Evolutionary conservation across 1,140 invertebrate species (phyloP).

Genomic region (Leptopilina boulardi): DNA sequence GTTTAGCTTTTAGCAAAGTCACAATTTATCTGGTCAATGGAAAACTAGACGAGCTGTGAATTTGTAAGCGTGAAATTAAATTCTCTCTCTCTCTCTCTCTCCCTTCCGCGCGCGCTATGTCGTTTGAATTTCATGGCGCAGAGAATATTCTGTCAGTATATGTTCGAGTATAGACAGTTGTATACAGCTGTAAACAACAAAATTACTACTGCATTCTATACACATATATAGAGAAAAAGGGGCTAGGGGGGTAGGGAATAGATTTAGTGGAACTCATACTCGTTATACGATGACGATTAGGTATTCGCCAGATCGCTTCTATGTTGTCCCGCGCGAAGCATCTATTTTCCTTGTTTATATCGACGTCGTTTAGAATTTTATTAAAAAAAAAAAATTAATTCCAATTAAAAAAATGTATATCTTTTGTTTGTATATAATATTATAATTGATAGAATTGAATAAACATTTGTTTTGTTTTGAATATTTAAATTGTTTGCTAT

Average conservation of each 20-base stretch:
- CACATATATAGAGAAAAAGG: too few relatives aligned
- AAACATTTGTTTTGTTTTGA: too few relatives aligned
- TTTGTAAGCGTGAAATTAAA: slow-evolving; percentile 27
- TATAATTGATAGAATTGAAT: too few relatives aligned
- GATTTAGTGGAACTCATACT: slow-evolving; percentile 9
- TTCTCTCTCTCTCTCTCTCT: too few relatives aligned
- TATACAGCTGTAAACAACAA: slow-evolving; percentile 16
- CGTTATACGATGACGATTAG: slow-evolving; percentile 7
- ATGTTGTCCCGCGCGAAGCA: neutral
- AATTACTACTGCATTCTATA: slow-evolving; percentile 15
- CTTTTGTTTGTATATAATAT: too few relatives aligned
- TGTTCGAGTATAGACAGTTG: neutral
- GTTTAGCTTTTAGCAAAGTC: slow-evolving; percentile 22
- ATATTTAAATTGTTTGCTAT: too few relatives aligned
- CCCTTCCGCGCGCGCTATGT: too few relatives aligned
- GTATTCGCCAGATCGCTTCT: slow-evolving; percentile 11
- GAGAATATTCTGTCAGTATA: slow-evolving; percentile 27
- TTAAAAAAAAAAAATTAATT: neutral
- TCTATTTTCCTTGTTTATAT: neutral
- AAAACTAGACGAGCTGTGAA: slow-evolving; percentile 30
- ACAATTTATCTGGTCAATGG: slow-evolving; percentile 18
- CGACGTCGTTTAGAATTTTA: neutral
- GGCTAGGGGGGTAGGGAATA: neutral
- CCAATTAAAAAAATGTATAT: too few relatives aligned
- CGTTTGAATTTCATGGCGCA: slow-evolving; percentile 25